Evolutionary conservation across 2,113 vertebrate species (phyloP), one percentile per base, ranked within the genome.

Genomic region (Dinomys branickii): DNA sequence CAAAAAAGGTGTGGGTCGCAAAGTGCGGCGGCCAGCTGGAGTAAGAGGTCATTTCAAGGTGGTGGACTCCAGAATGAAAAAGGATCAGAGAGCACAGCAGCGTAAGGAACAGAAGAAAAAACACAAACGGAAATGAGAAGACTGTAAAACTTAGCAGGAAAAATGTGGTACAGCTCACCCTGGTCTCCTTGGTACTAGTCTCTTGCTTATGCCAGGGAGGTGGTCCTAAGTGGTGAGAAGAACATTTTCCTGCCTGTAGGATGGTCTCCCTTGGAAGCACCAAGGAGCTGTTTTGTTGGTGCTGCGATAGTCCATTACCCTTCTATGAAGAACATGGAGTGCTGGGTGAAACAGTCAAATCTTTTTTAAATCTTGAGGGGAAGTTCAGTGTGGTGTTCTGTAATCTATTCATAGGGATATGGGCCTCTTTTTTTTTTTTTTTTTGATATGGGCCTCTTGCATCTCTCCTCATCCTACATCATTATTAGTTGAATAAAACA

Each of bases 61-160:
- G 11, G 99, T 99, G 1, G 99, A 99, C 81, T 97, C 99, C 17
- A 99, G 99, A 81, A 99, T 99, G 99, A 99, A 99, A 98, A 99
- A 99, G 94, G 99, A 99, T 11, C 97, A 99, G 95, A 98, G 99
- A 80, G 99, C 99, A 91, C 98, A 98, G 96, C 98, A 99, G 65
- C 98, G 98, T 44, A 99, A 99, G 83, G 99, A 99, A 0, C 99
- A 99, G 97, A 98, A 97, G 97, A 98, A 97, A 0, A 99, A 98
- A 86, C 97, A 33, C 65, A 95, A 89, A 80, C 97, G 75, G 20
- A 98, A 98, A 59, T 98, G 7, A 78, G 17, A 16, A 92, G 56
- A 84, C 33, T 3, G 1, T 38, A 9, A 38, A 65, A 90, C 11
- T 33, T 0, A 6, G 13, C 20, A 52, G 52, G 41, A 22, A 16